phyloP scores from a whole-genome alignment of 2,113 vertebrate genomes.

The Poecile atricapillus region DNA sequence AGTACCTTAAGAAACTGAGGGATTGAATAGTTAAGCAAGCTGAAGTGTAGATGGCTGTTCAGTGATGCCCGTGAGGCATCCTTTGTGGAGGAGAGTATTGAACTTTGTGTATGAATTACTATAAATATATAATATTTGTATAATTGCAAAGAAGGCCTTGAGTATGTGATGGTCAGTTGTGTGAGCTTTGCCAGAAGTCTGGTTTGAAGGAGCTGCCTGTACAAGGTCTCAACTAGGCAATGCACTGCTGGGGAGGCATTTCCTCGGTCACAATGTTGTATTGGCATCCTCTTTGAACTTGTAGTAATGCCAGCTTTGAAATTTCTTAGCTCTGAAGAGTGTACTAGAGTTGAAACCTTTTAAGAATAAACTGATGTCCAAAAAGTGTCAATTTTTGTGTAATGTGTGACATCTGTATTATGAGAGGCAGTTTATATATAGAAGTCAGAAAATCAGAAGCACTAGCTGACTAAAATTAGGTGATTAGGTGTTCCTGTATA shows the following conservation, averaged over 20 bases:
- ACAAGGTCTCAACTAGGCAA: background rate
- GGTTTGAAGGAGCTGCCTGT: background rate
- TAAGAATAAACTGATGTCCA: background rate
- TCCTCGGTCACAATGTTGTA: background rate
- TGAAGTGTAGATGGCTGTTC: background rate
- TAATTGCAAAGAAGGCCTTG: background rate
- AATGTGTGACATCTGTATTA: fast-evolving
- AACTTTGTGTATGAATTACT: background rate
- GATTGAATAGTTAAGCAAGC: background rate
- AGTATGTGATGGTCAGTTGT: background rate
- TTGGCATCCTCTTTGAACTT: background rate
- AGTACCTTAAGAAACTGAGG: background rate
- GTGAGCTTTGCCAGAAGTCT: background rate
- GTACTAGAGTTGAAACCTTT: background rate
- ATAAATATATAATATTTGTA: background rate
- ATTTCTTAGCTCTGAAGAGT: background rate
- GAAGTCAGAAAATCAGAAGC: background rate
- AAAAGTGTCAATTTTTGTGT: background rate
- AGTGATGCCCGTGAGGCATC: background rate
- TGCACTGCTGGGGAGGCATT: background rate
- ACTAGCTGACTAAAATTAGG: background rate
- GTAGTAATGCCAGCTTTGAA: background rate
- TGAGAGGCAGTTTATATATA: background rate
- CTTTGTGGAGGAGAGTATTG: background rate
- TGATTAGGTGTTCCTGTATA: background rate